A percentile compares a stretch with the other conserved stretches of the same genome.
Evolutionary conservation across 2,888 invertebrate species (phyloP).

Genomic region (Drosophila paranaensis): DNA sequence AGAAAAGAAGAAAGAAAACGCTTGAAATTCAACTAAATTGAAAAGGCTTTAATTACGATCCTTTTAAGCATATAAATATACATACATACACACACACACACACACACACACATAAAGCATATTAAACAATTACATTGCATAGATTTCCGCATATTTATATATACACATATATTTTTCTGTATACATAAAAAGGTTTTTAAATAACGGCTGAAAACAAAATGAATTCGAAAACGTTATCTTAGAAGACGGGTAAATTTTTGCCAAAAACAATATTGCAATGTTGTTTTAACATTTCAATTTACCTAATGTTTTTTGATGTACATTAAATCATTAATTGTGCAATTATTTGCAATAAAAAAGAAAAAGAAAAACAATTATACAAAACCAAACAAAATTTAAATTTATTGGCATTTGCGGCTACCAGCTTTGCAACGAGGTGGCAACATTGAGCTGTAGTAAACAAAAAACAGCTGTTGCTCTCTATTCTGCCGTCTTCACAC

Average conservation of each 20-base stretch:
- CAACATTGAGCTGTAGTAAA: slow-evolving; percentile 42
- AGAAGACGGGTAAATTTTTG: slow-evolving; percentile 33
- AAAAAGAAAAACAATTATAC: slow-evolving; percentile 37
- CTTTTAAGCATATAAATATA: slow-evolving; percentile 34
- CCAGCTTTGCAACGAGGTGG: slow-evolving; percentile 24
- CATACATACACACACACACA: slow-evolving; percentile 4
- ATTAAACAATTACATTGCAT: slow-evolving; percentile 44
- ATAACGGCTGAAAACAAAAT: slow-evolving; percentile 10
- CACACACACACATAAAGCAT: slow-evolving; percentile 31
- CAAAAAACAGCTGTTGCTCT: slow-evolving; percentile 46
- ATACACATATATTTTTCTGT: slow-evolving; percentile 24
- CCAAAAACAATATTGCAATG: slow-evolving; percentile 29
- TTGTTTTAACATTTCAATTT: slow-evolving; percentile 54
- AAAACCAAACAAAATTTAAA: slow-evolving; percentile 14
- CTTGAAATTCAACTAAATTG: slow-evolving; percentile 47
- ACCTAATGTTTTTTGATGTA: slow-evolving; percentile 51
- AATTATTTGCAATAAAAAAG: slow-evolving; percentile 69
- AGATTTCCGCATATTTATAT: slow-evolving; percentile 29
- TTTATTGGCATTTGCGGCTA: background rate
- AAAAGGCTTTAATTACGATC: slow-evolving; percentile 55
- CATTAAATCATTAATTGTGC: slow-evolving; percentile 62
- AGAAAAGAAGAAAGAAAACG: slow-evolving; percentile 29
- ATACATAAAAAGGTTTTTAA: slow-evolving; percentile 24
- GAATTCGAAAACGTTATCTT: slow-evolving; percentile 10
- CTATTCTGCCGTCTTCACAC: background rate